These are phyloP conservation scores for Tyrophagus putrescentiae DNA, from an alignment of 1,140 invertebrate genomes.

Conservation along the genomic window DNA sequence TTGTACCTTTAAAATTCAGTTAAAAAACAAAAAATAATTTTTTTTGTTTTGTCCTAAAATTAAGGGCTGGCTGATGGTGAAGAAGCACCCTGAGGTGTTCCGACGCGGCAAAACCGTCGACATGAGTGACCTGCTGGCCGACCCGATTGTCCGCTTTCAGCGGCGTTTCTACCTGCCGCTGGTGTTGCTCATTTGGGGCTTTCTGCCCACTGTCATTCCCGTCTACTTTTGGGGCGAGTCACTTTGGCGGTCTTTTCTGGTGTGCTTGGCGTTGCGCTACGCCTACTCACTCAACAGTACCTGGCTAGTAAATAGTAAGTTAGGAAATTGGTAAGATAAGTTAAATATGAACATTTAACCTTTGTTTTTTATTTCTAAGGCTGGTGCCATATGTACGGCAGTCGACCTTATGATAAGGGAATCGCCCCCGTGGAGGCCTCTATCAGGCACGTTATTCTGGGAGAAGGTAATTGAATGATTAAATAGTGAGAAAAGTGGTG, in stretches of 20 bases:
- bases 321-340: too few relatives aligned
- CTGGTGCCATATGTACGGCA: not conserved
- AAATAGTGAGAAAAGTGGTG: not conserved
- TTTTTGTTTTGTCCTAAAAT: not conserved
- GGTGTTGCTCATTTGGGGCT: not conserved
- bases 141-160: constrained; percentile 17
- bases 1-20: not conserved
- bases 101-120: constrained; percentile 23
- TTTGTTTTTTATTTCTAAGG: not conserved
- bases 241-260: not conserved
- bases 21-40: not conserved
- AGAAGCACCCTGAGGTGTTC: constrained; percentile 78
- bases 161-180: constrained; percentile 3
- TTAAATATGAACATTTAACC: too few relatives aligned
- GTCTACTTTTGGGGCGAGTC: constrained; percentile 5
- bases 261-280: constrained; percentile 51
- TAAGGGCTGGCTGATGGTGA: constrained; percentile 79
- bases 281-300: constrained; percentile 72
- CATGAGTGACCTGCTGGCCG: constrained; percentile 1
- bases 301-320: constrained; percentile 93
- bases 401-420: constrained; percentile 61
- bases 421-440: constrained; percentile 38
- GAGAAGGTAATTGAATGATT: constrained; percentile 29
- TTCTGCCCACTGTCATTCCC: not conserved
- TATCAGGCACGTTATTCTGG: constrained; percentile 38